Base-by-base conservation (phyloP, 2,888 invertebrate species). In the Tromatobia lineatoria region DNA sequence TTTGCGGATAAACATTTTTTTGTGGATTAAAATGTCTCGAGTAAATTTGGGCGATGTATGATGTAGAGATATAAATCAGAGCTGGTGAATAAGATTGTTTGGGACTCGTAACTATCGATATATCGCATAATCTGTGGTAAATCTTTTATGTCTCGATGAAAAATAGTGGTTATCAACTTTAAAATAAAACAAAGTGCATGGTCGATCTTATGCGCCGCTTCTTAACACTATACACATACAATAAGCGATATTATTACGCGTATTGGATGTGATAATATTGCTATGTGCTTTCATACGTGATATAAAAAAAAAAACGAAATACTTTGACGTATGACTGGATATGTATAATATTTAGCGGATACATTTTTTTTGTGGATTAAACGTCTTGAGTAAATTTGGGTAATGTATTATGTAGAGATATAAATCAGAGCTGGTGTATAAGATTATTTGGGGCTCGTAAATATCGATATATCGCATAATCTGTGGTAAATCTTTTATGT, bases 241-340 rank as follows among this genome's bases (percentile, higher is more conserved):
- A 82, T 80, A 70, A 67, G 78, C 64, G 77, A 83, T 81, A 87
- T 87, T 80, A 81, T 83, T 76, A 66, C 69, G 54, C 54, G 76
- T 54, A 76, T 76, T 42, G 54, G 52, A 11, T 23, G 42, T 2
- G 15, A 20, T 38, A 23, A 54, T 42, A 11, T 34, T n/a, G 47
- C 42, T 29, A 25, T 57, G 18, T 29, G 38, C 45, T 50, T 25
- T 29, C 54, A 15, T 59, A 20, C 47, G 59, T 59, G 18, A 8
- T 29, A 13, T 69, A n/a, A n/a, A n/a, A n/a, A 50, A 15, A 8
- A 3, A 2, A 47, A 25, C 13, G 67, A 42, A 18, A 77, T 67
- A 69, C 64, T 11, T 20, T 34, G 23, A 45, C 29, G 4, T 29
- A 4, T 29, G 29, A 20, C 47, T 23, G 8, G 20, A 38, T 25